Evolutionary conservation across 2,797 vertebrate species (phyloP), one percentile per base, ranked within the genome.

Genomic region (Leucoraja ocellata): DNA sequence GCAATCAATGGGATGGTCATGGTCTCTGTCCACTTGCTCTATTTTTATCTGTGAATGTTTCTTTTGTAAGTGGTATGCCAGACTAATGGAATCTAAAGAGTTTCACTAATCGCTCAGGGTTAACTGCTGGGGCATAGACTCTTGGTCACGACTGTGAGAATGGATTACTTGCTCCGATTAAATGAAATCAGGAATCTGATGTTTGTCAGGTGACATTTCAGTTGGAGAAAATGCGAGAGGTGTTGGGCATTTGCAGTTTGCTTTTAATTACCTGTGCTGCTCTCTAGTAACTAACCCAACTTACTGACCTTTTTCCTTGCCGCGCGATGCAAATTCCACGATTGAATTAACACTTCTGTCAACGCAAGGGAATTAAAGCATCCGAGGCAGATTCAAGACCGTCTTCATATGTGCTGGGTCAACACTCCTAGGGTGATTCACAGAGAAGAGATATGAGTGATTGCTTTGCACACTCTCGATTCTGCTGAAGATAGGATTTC

Each of bases 211-310:
- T 74, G 90, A 92, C 71, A 92, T 92, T 92, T 92, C 71, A 74
- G 71, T 39, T 54, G 71, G 71, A 28, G 90, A 92, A 6, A 76
- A 4, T 25, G 39, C 73, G 13, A 46, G 23, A 76, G 39, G 14
- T 92, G 7, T 21, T 92, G 73, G 68, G 90, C 71, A 92, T 74
- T 76, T 39, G 73, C 23, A 54, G 71, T 58, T 76, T 92, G 68
- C 90, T 92, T 73, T 65, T 68, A 93, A 93, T 93, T 81, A 81
- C 78, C 78, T 80, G 77, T 68, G 93, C 54, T 63, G 76, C 93
- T 28, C 54, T 39, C 93, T 9, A 81, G 46, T 80, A 63, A 25
- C 58, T 73, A 58, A 11, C 61, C 80, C 54, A 65, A n/a, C 46
- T 71, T 39, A 14, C 78, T 81, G 93, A 93, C 76, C 93, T 93